Evolutionary conservation across 2,888 invertebrate species (phyloP).

Genomic region (Melanostoma mellinum): DNA sequence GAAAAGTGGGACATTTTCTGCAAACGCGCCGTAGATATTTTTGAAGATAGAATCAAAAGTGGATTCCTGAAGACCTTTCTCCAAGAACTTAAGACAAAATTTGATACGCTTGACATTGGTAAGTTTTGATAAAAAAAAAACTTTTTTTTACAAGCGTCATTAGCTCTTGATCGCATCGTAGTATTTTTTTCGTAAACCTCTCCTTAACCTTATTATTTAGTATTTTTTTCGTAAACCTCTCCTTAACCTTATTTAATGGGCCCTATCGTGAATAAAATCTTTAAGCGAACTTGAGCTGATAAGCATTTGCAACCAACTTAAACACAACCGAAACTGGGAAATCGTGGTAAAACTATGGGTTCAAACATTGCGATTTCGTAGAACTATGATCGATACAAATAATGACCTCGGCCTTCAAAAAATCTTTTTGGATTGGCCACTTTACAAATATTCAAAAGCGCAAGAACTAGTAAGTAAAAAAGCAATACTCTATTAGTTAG

Average conservation of each 20-base stretch:
- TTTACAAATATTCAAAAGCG: too few species aligned
- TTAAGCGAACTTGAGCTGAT: constrained; percentile 7
- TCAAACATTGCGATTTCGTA: too few species aligned
- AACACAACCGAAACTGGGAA: constrained; percentile 17
- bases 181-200: background rate
- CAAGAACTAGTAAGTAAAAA: too few species aligned
- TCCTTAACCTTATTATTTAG: too few species aligned
- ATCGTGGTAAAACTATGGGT: background rate
- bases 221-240: background rate
- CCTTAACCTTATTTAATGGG: too few species aligned
- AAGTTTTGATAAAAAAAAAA: background rate
- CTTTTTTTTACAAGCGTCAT: background rate
- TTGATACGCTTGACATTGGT: background rate
- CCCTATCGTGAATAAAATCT: background rate
- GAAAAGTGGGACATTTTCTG: background rate
- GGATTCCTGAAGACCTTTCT: background rate
- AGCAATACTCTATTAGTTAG: too few species aligned
- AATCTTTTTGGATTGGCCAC: too few species aligned
- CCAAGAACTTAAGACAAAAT: background rate
- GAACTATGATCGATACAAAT: too few species aligned
- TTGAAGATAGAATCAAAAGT: background rate
- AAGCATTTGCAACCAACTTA: constrained; percentile 14
- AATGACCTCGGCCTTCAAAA: too few species aligned
- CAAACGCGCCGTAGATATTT: background rate
- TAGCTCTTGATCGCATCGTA: background rate